Evolutionary conservation across 2,113 vertebrate species (phyloP), one percentile per base, ranked within the genome.

Genomic region (Mustela lutreola): DNA sequence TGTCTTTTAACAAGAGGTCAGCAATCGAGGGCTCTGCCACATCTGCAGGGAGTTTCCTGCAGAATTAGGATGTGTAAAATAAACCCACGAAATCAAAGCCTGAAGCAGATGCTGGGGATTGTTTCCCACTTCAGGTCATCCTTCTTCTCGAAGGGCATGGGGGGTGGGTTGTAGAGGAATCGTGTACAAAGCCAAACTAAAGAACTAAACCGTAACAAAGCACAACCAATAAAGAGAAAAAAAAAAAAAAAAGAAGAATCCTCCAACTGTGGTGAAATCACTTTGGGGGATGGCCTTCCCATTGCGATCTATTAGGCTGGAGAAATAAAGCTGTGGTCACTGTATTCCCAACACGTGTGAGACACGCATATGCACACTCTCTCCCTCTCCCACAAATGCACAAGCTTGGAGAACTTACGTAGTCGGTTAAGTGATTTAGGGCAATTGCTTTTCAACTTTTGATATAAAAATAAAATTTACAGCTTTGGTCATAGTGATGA

Each of bases 1-100:
- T 96, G 92, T 95, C 97, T 97, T 98, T 94, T 97, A 97, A 91
- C 79, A 81, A 90, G 96, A 96, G 94, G 97, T 97, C 97, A 96
- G 67, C 56, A 73, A 93, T 42, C 2, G 81, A 95, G 93, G 96
- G 85, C 92, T 75, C 56, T 16, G 42, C 88, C 85, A 94, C 97
- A 97, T 97, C 97, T 97, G 97, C 71, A 96, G 97, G 91, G 96
- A 97, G 91, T 94, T 95, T 93, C 95, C 96, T 60, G 42, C 75
- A 86, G 95, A 91, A 95, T 91, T 93, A 67, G 28, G 82, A 92
- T 96, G 91, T 96, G 82, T 93, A 96, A 97, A 96, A 83, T 82
- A 95, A 98, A 84, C 95, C 92, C 76, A 24, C 24, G 4, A 39
- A 96, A 86, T 93, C 96, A 97, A 97, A 97, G 94, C 62, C 60